Conservation (phyloP, 2,113 vertebrate genomes). For the Raphicerus campestris region DNA sequence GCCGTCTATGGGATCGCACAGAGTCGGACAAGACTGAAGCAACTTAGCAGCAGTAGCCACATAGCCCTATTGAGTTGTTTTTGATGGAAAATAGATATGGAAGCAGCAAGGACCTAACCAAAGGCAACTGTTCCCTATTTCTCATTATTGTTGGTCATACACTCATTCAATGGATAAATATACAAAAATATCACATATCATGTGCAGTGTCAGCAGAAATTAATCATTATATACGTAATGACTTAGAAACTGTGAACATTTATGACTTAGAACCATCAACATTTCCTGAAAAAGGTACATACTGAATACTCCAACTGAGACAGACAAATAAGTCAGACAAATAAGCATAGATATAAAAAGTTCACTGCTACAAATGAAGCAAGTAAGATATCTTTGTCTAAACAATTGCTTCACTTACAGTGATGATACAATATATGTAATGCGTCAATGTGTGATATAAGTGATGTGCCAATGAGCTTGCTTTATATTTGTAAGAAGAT, state of each 20-base stretch:
- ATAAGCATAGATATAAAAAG: constrained; percentile 31
- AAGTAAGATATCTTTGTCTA: background rate
- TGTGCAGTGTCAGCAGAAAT: background rate
- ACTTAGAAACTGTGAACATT: background rate
- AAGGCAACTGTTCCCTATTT: background rate
- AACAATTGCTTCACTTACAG: background rate
- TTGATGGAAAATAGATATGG: background rate
- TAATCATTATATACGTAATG: background rate
- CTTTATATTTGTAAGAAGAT: constrained; percentile 19
- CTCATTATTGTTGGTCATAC: background rate
- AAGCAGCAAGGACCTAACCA: background rate
- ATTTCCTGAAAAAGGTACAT: constrained; percentile 22
- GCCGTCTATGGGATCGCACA: too few relatives aligned
- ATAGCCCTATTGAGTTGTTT: background rate
- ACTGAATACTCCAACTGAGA: constrained; percentile 38
- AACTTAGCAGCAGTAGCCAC: too few relatives aligned
- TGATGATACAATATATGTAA: background rate
- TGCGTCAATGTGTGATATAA: background rate
- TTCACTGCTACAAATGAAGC: background rate
- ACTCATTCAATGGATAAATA: background rate
- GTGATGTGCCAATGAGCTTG: background rate
- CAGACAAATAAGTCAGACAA: constrained; percentile 39
- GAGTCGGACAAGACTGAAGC: too few relatives aligned
- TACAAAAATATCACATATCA: background rate
- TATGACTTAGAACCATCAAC: background rate